Base-by-base conservation (phyloP, 2,888 invertebrate genomes). In the Tachina grossa region DNA sequence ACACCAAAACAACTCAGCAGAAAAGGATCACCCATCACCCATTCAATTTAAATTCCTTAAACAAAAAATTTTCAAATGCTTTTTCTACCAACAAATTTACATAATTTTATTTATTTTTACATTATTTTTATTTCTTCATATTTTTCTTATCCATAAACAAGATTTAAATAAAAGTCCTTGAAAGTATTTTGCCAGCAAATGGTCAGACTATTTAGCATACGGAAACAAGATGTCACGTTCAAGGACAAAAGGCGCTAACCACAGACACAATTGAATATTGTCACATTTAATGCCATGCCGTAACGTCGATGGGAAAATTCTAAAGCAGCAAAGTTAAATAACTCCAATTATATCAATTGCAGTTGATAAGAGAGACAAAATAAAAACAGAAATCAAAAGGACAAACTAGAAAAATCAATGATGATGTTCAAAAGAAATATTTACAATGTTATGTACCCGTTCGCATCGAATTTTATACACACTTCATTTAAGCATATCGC, bases 181-280 rank as follows among this genome's bases (percentile, higher is more conserved):
- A 53, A 51, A 68, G 57, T n/a, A 75, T 45, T 71, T n/a, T 13
- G 43, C 4, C 13, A 53, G 6, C 9, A 55, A 79, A 53, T 53
- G 72, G 72, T 41, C 72, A 78, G 59, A 51, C 51, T 49, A 45
- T 53, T 77, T 66, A 22, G n/a, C 43, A 63, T 71, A 10, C 16
- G 41, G 16, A 16, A 55, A 11, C 47, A 59, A 74, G 47, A 61
- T n/a, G 43, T 53, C 75, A 55, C 53, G 66, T 74, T 79, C 79
- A 84, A 84, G 65, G 79, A 71, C 75, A 71, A 78, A 53, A 68
- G 45, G 43, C 45, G 9, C 57, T 11, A 75, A 65, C 57, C 63
- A 43, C 55, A 65, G 51, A 57, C 16, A 16, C 66, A 78, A 75
- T 71, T 69, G 22, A 71, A 84, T 74, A 47, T 55, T 77, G 71